phyloP scores from a whole-genome alignment of 2,888 invertebrate species.

The Miltochrista miniata region DNA sequence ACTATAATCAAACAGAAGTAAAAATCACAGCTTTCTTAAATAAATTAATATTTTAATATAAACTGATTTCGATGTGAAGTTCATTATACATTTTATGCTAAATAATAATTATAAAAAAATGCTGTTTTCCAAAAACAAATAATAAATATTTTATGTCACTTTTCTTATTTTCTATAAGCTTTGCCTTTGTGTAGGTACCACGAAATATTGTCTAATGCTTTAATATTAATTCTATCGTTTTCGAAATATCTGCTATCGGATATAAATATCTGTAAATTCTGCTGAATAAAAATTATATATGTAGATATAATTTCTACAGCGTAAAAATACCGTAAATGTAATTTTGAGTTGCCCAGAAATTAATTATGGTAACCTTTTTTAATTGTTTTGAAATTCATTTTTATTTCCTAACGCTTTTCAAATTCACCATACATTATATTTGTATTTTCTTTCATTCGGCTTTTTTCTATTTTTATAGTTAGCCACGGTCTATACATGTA shows the following conservation, averaged over 20 bases:
- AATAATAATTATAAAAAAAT: slow-evolving; percentile 17
- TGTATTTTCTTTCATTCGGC: too few species aligned
- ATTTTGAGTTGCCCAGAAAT: background rate
- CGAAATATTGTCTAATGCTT: too few species aligned
- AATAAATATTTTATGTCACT: slow-evolving; percentile 35
- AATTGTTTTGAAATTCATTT: too few species aligned
- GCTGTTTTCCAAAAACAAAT: slow-evolving; percentile 18
- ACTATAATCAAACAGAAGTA: slow-evolving; percentile 26
- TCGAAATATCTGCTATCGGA: too few species aligned
- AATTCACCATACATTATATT: too few species aligned
- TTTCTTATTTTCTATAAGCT: slow-evolving; percentile 24
- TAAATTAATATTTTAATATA: slow-evolving; percentile 26
- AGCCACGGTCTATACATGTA: too few species aligned
- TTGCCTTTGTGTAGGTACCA: background rate
- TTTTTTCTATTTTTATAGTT: too few species aligned
- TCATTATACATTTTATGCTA: slow-evolving; percentile 20
- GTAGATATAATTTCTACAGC: background rate
- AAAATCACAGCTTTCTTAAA: slow-evolving; percentile 34
- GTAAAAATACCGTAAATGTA: background rate
- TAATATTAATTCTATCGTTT: too few species aligned
- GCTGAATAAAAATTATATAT: background rate
- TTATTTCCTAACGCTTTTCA: too few species aligned
- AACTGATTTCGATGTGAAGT: slow-evolving; percentile 35
- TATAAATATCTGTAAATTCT: too few species aligned
- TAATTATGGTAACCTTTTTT: background rate